Conservation (phyloP, 2,888 invertebrate species). For the Odontomyia ornata region DNA sequence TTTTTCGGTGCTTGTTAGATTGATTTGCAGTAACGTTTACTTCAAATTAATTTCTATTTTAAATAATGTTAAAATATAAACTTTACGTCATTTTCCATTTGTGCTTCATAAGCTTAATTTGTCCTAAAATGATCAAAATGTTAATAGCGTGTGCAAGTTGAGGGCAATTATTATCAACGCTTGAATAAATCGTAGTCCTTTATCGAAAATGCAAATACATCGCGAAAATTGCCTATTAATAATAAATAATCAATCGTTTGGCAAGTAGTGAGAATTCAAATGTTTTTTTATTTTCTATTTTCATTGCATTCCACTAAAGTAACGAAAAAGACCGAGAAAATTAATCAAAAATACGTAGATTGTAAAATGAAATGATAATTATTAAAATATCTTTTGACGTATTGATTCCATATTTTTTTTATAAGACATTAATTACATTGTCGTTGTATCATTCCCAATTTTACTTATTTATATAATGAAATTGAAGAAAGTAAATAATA, state of each 20-base stretch:
- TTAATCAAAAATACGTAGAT: not conserved
- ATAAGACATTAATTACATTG: slow-evolving; percentile 36
- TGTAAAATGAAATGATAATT: slow-evolving; percentile 20
- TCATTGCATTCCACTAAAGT: slow-evolving; percentile 28
- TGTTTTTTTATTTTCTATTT: slow-evolving; percentile 7
- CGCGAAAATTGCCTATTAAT: not conserved
- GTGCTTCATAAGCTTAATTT: not conserved
- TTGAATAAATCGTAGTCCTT: not conserved
- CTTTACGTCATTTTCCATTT: not conserved
- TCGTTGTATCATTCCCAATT: slow-evolving; percentile 42
- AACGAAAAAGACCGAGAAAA: not conserved
- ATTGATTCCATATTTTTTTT: slow-evolving; percentile 9
- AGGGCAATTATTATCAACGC: not conserved
- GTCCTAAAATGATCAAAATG: not conserved
- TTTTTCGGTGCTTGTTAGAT: slow-evolving; percentile 18
- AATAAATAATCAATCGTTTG: no score
- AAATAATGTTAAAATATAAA: not conserved
- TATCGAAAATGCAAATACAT: slow-evolving; percentile 5
- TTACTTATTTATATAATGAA: slow-evolving; percentile 35
- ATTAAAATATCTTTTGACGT: slow-evolving; percentile 23
- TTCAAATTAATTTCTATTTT: not conserved
- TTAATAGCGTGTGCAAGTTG: no score
- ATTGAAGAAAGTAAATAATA: not conserved
- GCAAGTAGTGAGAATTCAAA: no score
- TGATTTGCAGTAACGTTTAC: not conserved